Percentiles rank a stretch among this genome's conserved stretches.
These are phyloP conservation scores for Chouioia cunea DNA, from an alignment of 2,888 invertebrate genomes.

Conservation along the genomic window DNA sequence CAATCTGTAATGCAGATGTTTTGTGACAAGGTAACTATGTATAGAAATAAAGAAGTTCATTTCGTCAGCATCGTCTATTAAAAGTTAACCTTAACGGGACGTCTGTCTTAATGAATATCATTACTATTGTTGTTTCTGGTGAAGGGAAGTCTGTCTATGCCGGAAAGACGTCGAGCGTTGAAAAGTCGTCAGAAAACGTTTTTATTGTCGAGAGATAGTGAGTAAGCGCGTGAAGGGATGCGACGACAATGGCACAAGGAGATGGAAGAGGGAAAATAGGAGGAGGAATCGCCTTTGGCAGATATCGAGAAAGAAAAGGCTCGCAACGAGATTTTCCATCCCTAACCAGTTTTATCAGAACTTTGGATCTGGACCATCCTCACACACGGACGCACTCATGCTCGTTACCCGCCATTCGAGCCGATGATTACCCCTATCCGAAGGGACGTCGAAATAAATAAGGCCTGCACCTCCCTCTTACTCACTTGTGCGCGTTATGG, in stretches of 20 bases:
- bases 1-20: no score
- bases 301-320: conserved; percentile 38
- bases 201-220: conserved; percentile 11
- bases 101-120: conserved; percentile 39
- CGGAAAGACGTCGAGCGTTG: conserved; percentile 12
- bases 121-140: conserved; percentile 37
- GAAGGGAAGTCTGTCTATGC: background rate
- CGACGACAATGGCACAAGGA: background rate
- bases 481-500: no score
- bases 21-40: no score
- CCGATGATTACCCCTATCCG: conserved; percentile 45
- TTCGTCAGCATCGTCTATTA: conserved; percentile 23
- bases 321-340: conserved; percentile 23
- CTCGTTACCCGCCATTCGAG: conserved; percentile 21
- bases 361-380: no score
- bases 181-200: conserved; percentile 18
- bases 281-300: background rate
- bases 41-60: no score
- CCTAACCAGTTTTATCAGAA: conserved; percentile 8
- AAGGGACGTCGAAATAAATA: conserved; percentile 48
- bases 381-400: conserved; percentile 1
- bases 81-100: conserved; percentile 24
- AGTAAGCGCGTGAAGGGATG: background rate
- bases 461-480: conserved; percentile 35
- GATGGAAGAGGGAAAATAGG: no score